Base-by-base conservation (phyloP, 2,113 vertebrate species). In the Catharus bicknelli region DNA sequence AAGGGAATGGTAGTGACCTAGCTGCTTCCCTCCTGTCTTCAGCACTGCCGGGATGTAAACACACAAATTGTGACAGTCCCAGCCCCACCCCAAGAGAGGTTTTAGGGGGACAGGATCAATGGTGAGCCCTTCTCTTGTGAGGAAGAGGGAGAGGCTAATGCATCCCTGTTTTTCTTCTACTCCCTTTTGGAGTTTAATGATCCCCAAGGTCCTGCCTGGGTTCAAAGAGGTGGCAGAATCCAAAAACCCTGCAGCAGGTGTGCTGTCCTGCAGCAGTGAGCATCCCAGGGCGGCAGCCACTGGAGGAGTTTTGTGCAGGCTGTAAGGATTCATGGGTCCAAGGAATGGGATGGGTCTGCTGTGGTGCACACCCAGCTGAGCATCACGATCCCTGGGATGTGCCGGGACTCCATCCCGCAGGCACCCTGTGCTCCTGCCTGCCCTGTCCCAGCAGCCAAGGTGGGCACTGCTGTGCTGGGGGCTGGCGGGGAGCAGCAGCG, bases 61-160 rank as follows among this genome's bases (percentile, higher is more conserved):
- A 16, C 64, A 50, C 45, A 47, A 47, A 79, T 6, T 4, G 5
- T 27, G 66, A 36, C 30, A 59, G 20, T 13, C 27, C 50, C 5
- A 0, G 42, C 13, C 7, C 19, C 13, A 38, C 38, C 9, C 20
- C 0, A 0, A 79, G 36, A 0, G 0, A 64, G 40, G 16, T 53
- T 70, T 45, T 10, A 38, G 23, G 9, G 26, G 36, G 29, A 34
- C 9, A 2, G 64, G 36, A 55, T 11, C 7, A 5, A 23, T 1
- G 0, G 14, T 1, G 2, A 90, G 9, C 23, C 34, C 9, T 74
- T 8, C 29, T 40, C 23, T 45, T 36, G 32, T 1, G 3, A 86
- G 67, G 45, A 86, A 34, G 38, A 75, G 36, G 34, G 43, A 78
- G 74, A 78, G 30, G 20, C 26, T 13, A 13, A 54, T 16, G 43